Conservation (phyloP, 2,113 vertebrate genomes). For the Nerophis lumbriciformis region DNA sequence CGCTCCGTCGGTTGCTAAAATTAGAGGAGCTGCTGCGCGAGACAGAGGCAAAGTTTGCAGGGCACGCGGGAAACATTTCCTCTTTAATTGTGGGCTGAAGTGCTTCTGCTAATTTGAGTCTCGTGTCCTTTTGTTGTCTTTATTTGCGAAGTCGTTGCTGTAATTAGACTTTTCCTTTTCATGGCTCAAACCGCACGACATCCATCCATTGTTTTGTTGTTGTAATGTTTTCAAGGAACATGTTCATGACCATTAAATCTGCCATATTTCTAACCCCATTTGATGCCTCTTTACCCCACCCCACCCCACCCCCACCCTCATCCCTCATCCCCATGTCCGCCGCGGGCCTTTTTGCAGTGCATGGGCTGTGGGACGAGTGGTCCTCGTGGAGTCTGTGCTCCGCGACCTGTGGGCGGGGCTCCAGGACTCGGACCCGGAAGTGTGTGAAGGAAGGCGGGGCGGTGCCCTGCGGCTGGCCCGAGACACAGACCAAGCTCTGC, state of each 20-base stretch:
- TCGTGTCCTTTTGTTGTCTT: background rate
- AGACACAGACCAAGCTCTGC: conserved; percentile 90
- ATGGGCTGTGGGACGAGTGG: conserved; percentile 89
- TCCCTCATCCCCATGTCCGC: conserved; percentile 44
- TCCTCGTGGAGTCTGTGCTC: conserved; percentile 95
- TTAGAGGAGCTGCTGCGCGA: background rate
- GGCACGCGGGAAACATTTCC: background rate
- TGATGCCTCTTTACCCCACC: conserved; percentile 29
- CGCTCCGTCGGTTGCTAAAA: conserved; percentile 18
- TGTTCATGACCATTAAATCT: conserved; percentile 47
- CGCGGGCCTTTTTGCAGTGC: conserved; percentile 77
- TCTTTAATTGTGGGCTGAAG: conserved; percentile 31
- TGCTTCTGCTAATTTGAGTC: conserved; percentile 19
- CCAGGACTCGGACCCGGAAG: conserved; percentile 84
- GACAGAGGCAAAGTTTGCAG: background rate
- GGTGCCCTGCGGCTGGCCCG: conserved; percentile 79
- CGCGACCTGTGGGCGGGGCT: conserved; percentile 90
- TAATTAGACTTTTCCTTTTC: conserved; percentile 16
- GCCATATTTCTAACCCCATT: conserved; percentile 41
- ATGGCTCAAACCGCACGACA: conserved; percentile 27
- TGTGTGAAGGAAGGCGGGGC: conserved; percentile 76
- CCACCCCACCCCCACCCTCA: conserved; percentile 18
- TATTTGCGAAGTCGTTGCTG: background rate
- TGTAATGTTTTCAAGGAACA: conserved; percentile 26
- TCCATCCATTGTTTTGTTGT: conserved; percentile 32